phyloP scores from a whole-genome alignment of 2,797 vertebrate genomes.

The Nannoperca australis region DNA sequence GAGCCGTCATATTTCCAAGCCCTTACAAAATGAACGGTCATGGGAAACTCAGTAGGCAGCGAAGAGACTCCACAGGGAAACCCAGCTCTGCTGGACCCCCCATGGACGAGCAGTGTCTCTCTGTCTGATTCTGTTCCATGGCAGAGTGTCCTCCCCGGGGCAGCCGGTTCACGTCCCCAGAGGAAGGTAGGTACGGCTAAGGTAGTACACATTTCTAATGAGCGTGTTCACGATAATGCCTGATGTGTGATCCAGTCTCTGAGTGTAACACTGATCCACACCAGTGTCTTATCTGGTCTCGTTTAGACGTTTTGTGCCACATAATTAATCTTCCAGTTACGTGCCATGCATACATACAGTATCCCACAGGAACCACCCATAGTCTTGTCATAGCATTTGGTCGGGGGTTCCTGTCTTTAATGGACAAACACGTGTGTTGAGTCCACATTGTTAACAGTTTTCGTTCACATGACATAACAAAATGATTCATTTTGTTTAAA shows the following conservation, averaged over 20 bases:
- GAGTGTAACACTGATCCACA: background rate
- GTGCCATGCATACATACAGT: background rate
- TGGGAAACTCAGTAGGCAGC: conserved; percentile 80
- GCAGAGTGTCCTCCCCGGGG: conserved; percentile 37
- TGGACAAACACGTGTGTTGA: background rate
- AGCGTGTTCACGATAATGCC: background rate
- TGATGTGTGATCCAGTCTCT: conserved; percentile 8
- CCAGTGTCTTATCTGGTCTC: background rate
- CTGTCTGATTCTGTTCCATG: conserved; percentile 75
- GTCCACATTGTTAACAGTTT: background rate
- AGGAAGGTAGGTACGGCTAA: conserved; percentile 13
- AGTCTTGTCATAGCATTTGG: background rate
- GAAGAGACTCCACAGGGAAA: conserved; percentile 59
- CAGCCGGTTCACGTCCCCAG: conserved; percentile 22
- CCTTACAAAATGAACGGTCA: conserved; percentile 71
- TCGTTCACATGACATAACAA: background rate
- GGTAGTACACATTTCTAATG: background rate
- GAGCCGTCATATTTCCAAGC: conserved; percentile 62
- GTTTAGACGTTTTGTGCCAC: background rate
- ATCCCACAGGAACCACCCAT: background rate
- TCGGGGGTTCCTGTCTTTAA: background rate
- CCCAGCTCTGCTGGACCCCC: conserved; percentile 69
- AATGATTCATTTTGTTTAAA: background rate
- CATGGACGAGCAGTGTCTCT: conserved; percentile 65
- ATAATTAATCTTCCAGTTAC: background rate